Evolutionary conservation across 2,888 invertebrate genomes (phyloP).

Genomic region (Epirrita christyi): DNA sequence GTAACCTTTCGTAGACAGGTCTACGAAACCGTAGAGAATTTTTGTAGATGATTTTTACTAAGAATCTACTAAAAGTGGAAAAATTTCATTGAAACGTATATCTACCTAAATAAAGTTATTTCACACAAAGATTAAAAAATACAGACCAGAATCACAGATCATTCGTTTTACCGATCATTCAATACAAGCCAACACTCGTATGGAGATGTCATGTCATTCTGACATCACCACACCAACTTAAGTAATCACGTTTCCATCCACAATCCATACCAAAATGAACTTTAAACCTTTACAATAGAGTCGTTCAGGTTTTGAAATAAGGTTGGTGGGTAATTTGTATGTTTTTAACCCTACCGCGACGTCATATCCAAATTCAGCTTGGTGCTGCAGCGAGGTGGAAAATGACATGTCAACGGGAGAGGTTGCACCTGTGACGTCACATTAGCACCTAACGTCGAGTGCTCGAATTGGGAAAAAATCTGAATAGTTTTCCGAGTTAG

Average conservation of each 20-base stretch:
- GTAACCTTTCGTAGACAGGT: background rate
- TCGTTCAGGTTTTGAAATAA: background rate
- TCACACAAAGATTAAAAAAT: background rate
- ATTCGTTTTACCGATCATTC: slow-evolving; percentile 27
- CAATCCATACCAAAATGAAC: slow-evolving; percentile 14
- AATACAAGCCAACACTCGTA: slow-evolving; percentile 34
- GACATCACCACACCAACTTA: slow-evolving; percentile 15
- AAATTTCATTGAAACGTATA: no score
- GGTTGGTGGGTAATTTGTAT: slow-evolving; percentile 7
- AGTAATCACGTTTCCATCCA: slow-evolving; percentile 3
- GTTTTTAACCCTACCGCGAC: slow-evolving; percentile 32
- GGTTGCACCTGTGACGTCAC: slow-evolving; percentile 51
- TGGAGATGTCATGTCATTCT: slow-evolving; percentile 36
- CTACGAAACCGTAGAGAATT: background rate
- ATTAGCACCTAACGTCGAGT: slow-evolving; percentile 41
- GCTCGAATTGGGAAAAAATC: slow-evolving; percentile 33
- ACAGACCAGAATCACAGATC: slow-evolving; percentile 8
- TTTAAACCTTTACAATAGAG: slow-evolving; percentile 14
- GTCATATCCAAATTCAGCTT: slow-evolving; percentile 66
- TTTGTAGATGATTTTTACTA: no score
- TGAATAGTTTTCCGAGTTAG: slow-evolving; percentile 16
- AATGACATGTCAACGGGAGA: slow-evolving; percentile 71
- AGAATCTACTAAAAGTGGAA: no score
- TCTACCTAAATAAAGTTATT: background rate
- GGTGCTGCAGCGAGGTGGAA: slow-evolving; percentile 67